These are phyloP conservation scores for Volucella bombylans DNA, from an alignment of 2,888 invertebrate genomes.

Conservation along the genomic window DNA sequence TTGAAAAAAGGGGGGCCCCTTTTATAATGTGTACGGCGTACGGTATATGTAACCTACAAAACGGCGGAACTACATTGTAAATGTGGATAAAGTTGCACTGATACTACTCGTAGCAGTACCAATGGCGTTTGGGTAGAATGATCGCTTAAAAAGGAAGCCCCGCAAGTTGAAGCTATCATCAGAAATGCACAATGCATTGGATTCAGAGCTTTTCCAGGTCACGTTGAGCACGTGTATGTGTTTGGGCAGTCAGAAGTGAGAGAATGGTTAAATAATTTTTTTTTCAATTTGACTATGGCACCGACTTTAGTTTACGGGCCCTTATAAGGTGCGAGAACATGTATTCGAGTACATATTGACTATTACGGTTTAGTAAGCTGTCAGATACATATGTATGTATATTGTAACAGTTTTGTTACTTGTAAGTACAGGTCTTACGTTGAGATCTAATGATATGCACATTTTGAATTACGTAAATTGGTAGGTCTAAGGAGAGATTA, in stretches of 20 bases:
- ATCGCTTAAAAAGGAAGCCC: constrained; percentile 53
- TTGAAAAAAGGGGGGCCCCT: not conserved
- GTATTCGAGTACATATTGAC: constrained; percentile 25
- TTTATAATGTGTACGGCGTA: constrained; percentile 62
- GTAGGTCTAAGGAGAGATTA: not conserved
- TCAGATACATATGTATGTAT: constrained; percentile 13
- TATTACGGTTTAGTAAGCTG: constrained; percentile 8
- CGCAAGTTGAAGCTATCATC: constrained; percentile 51
- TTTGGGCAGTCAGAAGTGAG: not conserved
- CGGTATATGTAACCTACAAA: constrained; percentile 72
- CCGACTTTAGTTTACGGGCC: not conserved
- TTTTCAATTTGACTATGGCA: no score
- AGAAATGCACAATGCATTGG: constrained; percentile 33
- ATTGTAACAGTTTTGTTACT: constrained; percentile 12
- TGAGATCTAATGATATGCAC: constrained; percentile 30
- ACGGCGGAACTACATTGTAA: constrained; percentile 55
- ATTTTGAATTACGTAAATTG: not conserved
- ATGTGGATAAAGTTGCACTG: constrained; percentile 2
- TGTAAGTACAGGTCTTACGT: constrained; percentile 21
- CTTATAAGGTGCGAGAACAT: constrained; percentile 33
- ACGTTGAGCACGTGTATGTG: constrained; percentile 69
- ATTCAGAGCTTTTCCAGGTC: constrained; percentile 55
- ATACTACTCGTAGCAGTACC: constrained; percentile 4
- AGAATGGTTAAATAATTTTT: constrained; percentile 20
- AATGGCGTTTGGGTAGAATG: constrained; percentile 26